Evolutionary conservation across 2,797 vertebrate genomes (phyloP).

Genomic region (Neosilurus hyrtlii): DNA sequence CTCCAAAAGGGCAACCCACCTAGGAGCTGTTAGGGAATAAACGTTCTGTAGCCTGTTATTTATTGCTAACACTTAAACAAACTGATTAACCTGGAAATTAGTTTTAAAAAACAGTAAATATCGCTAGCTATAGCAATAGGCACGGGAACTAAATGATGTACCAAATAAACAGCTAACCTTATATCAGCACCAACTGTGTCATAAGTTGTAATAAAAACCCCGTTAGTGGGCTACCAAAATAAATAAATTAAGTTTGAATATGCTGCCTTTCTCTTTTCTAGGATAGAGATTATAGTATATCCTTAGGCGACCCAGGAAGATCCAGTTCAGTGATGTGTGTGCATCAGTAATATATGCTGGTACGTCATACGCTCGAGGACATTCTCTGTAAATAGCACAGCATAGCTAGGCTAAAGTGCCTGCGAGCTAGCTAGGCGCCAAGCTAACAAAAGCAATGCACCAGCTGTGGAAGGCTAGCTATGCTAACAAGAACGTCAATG

Average conservation of each 20-base stretch:
- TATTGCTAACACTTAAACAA: neutral
- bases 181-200: neutral
- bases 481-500: neutral
- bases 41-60: neutral
- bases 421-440: too few species aligned
- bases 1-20: neutral
- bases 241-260: neutral
- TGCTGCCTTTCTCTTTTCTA: neutral
- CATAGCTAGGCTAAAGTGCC: neutral
- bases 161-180: neutral
- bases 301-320: neutral
- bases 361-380: constrained; percentile 21
- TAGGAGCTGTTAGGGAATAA: neutral
- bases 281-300: neutral
- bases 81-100: neutral
- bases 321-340: neutral
- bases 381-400: neutral
- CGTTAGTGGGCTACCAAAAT: neutral
- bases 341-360: constrained; percentile 4
- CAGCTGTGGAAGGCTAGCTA: neutral
- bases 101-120: too few species aligned
- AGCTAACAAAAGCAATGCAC: neutral
- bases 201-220: neutral
- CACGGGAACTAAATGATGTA: neutral
- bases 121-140: neutral